Evolutionary conservation across 2,797 vertebrate species (phyloP).

Genomic region (Furcifer pardalis): DNA sequence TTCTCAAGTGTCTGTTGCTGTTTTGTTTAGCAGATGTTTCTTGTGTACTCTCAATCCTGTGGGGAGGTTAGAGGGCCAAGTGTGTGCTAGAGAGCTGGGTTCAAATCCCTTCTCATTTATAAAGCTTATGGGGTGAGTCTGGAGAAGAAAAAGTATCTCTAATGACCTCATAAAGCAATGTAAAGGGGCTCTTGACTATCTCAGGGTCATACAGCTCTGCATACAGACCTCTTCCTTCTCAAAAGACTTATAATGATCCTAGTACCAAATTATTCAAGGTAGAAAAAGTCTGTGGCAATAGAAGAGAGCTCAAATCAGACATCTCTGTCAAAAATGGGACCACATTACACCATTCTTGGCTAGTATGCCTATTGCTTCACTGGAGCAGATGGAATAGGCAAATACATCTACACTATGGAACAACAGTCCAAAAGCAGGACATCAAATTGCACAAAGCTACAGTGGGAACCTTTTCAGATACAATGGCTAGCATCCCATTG

Average conservation of each 20-base stretch:
- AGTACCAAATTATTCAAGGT: neutral
- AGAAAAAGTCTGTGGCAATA: neutral
- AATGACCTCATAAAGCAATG: too few species aligned
- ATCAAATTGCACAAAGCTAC: neutral
- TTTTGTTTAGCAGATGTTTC: neutral
- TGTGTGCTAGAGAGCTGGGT: neutral
- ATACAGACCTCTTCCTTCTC: neutral
- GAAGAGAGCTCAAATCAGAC: neutral
- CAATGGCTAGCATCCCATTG: too few species aligned
- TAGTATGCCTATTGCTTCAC: neutral
- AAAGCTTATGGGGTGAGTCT: neutral
- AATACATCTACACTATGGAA: neutral
- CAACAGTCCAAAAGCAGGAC: neutral
- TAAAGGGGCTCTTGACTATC: neutral
- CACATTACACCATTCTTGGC: neutral
- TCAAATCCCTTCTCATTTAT: neutral
- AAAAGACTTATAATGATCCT: neutral
- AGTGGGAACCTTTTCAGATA: too few species aligned
- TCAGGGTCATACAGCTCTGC: neutral
- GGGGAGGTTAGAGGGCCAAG: neutral
- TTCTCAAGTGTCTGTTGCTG: neutral
- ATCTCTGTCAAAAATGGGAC: neutral
- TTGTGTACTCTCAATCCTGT: neutral
- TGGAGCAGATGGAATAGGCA: neutral
- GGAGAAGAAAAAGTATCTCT: neutral